These are phyloP conservation scores for Halictus ligatus DNA, from an alignment of 2,888 invertebrate species.

Conservation along the genomic window DNA sequence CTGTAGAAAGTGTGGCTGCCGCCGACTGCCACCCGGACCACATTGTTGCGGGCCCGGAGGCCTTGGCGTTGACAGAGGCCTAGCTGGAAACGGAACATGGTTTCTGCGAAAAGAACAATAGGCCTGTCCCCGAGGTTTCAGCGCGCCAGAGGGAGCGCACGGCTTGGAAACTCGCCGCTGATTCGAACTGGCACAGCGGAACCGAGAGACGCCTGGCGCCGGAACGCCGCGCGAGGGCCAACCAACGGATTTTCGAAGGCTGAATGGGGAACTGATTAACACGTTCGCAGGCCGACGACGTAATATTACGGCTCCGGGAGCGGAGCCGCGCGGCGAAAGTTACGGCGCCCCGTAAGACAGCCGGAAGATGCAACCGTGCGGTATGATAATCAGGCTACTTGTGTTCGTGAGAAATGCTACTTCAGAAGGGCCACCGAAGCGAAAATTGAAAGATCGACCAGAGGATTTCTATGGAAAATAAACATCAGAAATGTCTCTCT, in stretches of 20 bases:
- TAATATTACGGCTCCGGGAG: background rate
- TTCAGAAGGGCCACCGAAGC: background rate
- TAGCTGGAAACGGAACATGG: conserved; percentile 32
- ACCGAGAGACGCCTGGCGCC: conserved; percentile 1
- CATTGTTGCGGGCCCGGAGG: conserved; percentile 46
- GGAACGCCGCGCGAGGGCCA: background rate
- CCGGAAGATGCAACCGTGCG: background rate
- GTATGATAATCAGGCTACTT: background rate
- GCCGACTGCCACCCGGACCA: conserved; percentile 46
- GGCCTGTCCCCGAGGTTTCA: conserved; percentile 8
- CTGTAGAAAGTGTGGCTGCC: conserved; percentile 60
- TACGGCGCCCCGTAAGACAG: background rate
- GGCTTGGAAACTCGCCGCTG: background rate
- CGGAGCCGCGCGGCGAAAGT: background rate
- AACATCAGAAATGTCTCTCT: too few relatives aligned
- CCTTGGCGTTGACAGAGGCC: conserved; percentile 58
- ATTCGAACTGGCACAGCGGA: background rate
- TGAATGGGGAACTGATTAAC: conserved; percentile 14
- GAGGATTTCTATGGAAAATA: background rate
- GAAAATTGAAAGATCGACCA: background rate
- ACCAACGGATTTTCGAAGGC: conserved; percentile 3
- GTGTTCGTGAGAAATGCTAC: too few relatives aligned
- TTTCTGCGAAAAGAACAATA: conserved; percentile 43
- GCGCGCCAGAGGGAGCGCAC: background rate
- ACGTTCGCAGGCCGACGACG: background rate